Evolutionary conservation across 2,113 vertebrate species (phyloP), one percentile per base, ranked within the genome.

Genomic region (Gallinago media): DNA sequence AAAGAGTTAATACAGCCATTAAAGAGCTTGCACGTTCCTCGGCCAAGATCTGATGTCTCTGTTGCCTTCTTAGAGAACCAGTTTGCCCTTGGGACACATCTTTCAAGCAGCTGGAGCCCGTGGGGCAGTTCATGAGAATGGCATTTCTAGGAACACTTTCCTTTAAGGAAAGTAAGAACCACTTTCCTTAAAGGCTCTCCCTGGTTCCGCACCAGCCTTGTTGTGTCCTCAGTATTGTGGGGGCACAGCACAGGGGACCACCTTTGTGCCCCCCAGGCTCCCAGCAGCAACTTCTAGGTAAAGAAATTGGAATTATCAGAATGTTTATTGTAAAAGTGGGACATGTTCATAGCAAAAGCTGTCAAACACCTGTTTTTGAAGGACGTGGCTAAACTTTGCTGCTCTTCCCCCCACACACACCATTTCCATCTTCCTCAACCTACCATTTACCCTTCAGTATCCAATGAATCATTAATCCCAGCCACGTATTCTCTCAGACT

Each of bases 141-240:
- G 20, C 20, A 38, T 26, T 94, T 96, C 89, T 59, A 95, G 75
- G 71, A 96, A 80, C 50, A 66, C 19, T 93, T n/a, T n/a, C 40
- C 40, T 50, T 42, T 7, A 46, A 38, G 20, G 46, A 47, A 47
- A 47, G 46, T 47, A 22, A 47, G 11, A 21, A 47, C 21, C 46
- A 4, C 46, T 47, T 47, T 47, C 20, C 46, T 47, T 47, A 47
- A 47, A 47, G 46, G 2, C 11, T 66, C 36, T 66, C 15, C 16
- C 36, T 75, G 3, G 1, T 49, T 65, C 63, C 27, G 18, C 40
- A 32, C 8, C 50, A 79, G 19, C 25, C 17, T 13, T 34, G 27
- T 32, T 27, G 17, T 3, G 18, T 6, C 16, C 7, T 20, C 34
- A 23, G 20, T 12, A 2, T 3, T 23, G 17, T 2, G 2, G 32